Percentiles rank a stretch among this genome's conserved stretches.
Evolutionary conservation across 53 echinoderm and acorn worm species (phyloP).

Genomic region (Crossaster papposus): DNA sequence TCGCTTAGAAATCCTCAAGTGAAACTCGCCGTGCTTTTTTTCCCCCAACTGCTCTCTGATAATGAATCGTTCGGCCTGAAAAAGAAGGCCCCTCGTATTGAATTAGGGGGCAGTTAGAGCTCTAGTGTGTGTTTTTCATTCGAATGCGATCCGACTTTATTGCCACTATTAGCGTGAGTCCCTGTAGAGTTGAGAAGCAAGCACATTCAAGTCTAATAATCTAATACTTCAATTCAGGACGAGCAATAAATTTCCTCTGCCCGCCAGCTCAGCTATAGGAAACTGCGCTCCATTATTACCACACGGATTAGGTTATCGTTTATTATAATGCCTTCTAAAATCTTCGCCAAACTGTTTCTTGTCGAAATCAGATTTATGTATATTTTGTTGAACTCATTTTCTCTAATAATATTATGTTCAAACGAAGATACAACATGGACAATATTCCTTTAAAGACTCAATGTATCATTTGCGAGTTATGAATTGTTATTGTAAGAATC

Average conservation of each 20-base stretch:
- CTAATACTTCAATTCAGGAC: not conserved
- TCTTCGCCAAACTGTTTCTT: not conserved
- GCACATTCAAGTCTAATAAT: conserved; percentile 11
- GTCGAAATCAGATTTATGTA: not conserved
- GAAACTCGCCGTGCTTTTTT: conserved; percentile 9
- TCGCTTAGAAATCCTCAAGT: conserved; percentile 27
- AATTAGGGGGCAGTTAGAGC: conserved; percentile 47
- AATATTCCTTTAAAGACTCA: too few relatives aligned
- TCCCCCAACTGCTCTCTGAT: not conserved
- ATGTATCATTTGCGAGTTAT: too few relatives aligned
- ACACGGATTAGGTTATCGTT: not conserved
- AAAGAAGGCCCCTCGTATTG: conserved; percentile 12
- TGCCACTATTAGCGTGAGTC: conserved; percentile 31
- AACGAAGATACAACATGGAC: too few relatives aligned
- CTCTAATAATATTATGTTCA: not conserved
- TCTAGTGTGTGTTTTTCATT: conserved; percentile 54
- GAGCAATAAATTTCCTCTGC: not conserved
- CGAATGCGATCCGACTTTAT: conserved; percentile 13
- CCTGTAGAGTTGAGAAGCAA: not conserved
- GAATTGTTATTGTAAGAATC: too few relatives aligned
- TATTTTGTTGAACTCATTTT: not conserved
- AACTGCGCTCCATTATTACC: not conserved
- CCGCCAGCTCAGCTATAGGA: not conserved
- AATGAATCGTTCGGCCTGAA: conserved; percentile 37
- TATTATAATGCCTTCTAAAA: not conserved